phyloP scores from a whole-genome alignment of 2,888 invertebrate species.

The Thelaira solivaga region DNA sequence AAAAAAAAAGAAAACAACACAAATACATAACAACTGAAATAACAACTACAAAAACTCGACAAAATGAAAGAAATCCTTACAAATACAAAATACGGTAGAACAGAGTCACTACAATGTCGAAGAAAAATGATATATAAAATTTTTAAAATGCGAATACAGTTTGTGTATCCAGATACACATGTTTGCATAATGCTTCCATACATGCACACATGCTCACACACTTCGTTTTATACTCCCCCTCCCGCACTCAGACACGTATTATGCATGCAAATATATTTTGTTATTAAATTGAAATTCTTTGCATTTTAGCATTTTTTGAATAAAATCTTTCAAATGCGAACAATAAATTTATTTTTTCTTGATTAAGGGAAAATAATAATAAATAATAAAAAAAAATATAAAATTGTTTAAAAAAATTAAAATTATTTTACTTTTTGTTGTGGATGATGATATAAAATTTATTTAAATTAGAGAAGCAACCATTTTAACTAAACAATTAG shows the following conservation, averaged over 20 bases:
- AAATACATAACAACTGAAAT: conserved; percentile 21
- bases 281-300: conserved; percentile 55
- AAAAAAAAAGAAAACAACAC: conserved; percentile 25
- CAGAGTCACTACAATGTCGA: conserved; percentile 34
- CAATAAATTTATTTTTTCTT: conserved; percentile 38
- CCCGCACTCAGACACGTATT: neutral
- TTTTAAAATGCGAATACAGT: conserved; percentile 42
- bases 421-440: too few relatives aligned
- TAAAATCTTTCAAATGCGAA: conserved; percentile 30
- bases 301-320: conserved; percentile 39
- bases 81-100: conserved; percentile 21
- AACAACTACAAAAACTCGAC: conserved; percentile 16
- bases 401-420: too few relatives aligned
- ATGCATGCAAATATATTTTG: conserved; percentile 28
- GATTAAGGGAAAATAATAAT: conserved; percentile 22
- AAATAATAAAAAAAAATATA: conserved; percentile 15
- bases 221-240: neutral
- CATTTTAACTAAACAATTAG: too few relatives aligned
- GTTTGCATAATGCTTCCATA: neutral
- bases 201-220: neutral
- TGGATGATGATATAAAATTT: too few relatives aligned
- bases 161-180: conserved; percentile 29
- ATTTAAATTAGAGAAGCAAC: too few relatives aligned
- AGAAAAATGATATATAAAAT: conserved; percentile 31
- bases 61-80: conserved; percentile 51